Base-by-base conservation (phyloP, 2,113 vertebrate genomes). In the Rostratula benghalensis region DNA sequence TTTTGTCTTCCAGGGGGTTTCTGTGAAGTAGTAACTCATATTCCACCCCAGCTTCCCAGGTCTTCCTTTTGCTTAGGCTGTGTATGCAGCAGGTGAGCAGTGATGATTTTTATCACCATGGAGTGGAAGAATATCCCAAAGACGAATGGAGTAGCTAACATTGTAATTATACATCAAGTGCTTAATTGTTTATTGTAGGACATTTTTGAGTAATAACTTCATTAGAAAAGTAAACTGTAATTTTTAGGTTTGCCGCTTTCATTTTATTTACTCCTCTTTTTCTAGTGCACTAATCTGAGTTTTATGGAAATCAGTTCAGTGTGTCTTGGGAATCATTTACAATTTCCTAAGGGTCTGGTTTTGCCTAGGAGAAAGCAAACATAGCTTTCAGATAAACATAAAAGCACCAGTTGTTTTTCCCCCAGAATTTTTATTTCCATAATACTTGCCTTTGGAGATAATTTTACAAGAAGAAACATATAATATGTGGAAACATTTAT, bases 341-440 rank as follows among this genome's bases (percentile, higher is more conserved):
- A 61, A 48, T 95, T 97, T 97, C 24, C 9, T 61, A 54, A 79
- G 64, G 65, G 77, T 95, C 80, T 92, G 64, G 37, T 94, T 91
- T 95, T 92, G 89, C 90, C 77, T 84, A 39, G 67, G 57, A 97
- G 94, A 89, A 97, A 96, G 93, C 56, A 93, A 95, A 97, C 69
- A 95, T 89, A 96, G 87, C 82, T 95, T 97, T 96, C 84, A 90
- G 78, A 94, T 95, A 95, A 97, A 76, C 75, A 87, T 93, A 92
- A 96, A 95, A 94, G 80, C 39, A 67, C 92, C 96, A 94, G 88
- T 90, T 98, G 92, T 60, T 96, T 79, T 92, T 87, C n/a, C 54
- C 18, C 43, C 18, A 74, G 56, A 87, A 91, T 50, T 90, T 96
- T 95, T 87, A 91, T 81, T 95, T 86, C 84, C 79, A 76, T 96